Evolutionary conservation across 2,888 invertebrate genomes (phyloP).

Genomic region (Diarsia rubi): DNA sequence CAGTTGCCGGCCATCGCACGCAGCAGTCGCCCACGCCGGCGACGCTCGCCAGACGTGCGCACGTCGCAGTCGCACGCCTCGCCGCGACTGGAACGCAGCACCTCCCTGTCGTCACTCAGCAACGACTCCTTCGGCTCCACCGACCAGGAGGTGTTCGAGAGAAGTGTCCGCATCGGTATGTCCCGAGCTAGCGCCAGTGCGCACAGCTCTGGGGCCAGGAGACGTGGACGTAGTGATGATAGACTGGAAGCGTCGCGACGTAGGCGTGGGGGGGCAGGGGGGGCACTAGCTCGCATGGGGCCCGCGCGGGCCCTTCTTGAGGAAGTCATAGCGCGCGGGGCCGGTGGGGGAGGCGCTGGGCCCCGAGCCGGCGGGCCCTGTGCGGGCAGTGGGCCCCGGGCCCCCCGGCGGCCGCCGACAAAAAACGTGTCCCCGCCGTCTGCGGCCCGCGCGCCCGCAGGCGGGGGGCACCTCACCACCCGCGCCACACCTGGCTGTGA

Average conservation of each 20-base stretch:
- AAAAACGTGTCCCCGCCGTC: conserved; percentile 95
- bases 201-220: conserved; percentile 38
- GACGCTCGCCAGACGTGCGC: conserved; percentile 62
- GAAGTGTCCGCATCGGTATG: conserved; percentile 95
- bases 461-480: conserved; percentile 76
- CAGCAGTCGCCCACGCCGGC: conserved; percentile 46
- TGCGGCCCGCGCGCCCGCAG: conserved; percentile 92
- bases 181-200: conserved; percentile 74
- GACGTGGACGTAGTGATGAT: conserved; percentile 77
- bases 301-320: conserved; percentile 85
- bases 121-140: conserved; percentile 92
- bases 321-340: conserved; percentile 93
- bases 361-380: conserved; percentile 77
- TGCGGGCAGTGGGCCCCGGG: conserved; percentile 72
- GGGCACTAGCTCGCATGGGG: conserved; percentile 49
- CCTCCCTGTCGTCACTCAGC: conserved; percentile 78
- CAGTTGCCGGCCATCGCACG: conserved; percentile 32
- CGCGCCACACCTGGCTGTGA: conserved; percentile 85
- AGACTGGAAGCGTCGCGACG: conserved; percentile 64
- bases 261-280: conserved; percentile 51
- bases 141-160: conserved; percentile 93
- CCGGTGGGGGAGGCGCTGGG: conserved; percentile 27
- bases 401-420: conserved; percentile 90
- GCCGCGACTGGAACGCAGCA: conserved; percentile 71
- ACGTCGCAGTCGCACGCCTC: conserved; percentile 76